Base-by-base conservation (phyloP, 2,888 invertebrate genomes). In the Hemicrepidius hirtus region DNA sequence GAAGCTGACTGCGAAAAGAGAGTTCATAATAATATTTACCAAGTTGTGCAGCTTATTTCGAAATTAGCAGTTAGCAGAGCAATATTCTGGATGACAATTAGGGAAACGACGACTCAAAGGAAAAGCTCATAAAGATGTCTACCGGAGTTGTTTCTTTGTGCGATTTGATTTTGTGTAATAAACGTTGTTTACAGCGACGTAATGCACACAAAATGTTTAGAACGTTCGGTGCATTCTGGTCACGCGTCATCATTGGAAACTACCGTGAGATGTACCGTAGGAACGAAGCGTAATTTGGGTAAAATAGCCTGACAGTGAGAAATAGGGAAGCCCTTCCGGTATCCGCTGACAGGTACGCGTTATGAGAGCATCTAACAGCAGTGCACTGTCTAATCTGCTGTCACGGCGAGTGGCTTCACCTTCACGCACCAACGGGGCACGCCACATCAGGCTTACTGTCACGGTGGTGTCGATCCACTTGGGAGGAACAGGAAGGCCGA, bases 241-340 rank as follows among this genome's bases (percentile, higher is more conserved):
- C 84, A 84, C 82, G 84, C 79, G 80, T 77, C 80, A 81, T 84
- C 80, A 82, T 83, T 84, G 82, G 64, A 80, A 79, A 80, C 79
- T 77, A 76, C 77, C 78, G 80, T 81, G 81, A 83, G 82, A 82
- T 83, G 80, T 81, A 82, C 79, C 80, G 79, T 81, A 81, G 79
- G 80, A 67, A 40, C 32, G 55, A 49, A 78, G 78, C 74, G 81
- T 82, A 84, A 84, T 85, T 85, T 84, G 83, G 82, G 82, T 82
- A 84, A 84, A 84, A 83, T 84, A 76, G 80, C 76, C 79, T 82
- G 85, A 84, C 85, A 84, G 82, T 84, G 84, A 84, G 84, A 83
- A 85, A 84, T 85, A 82, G 84, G 80, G 75, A 77, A 77, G 81
- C 82, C 83, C 79, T 83, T 84, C 82, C 82, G 82, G 81, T 81